phyloP scores from a whole-genome alignment of 2,888 invertebrate species.

The Ptilodon capucinus region DNA sequence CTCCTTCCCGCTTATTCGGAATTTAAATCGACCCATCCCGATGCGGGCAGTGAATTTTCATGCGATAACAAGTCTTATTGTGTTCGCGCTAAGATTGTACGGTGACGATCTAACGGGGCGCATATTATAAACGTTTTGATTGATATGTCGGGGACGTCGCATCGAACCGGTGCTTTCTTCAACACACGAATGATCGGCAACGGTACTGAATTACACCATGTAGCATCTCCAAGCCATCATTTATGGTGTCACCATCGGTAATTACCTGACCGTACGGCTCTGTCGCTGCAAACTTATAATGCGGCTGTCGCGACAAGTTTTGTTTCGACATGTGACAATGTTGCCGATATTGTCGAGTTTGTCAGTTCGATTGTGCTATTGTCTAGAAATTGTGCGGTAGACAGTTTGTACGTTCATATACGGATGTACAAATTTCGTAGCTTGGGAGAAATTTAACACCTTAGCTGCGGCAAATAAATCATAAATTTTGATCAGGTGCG shows the following conservation, averaged over 20 bases:
- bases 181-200: slow-evolving; percentile 74
- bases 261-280: slow-evolving; percentile 51
- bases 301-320: background rate
- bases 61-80: slow-evolving; percentile 49
- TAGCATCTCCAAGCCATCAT: slow-evolving; percentile 69
- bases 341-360: slow-evolving; percentile 5
- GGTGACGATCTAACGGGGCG: slow-evolving; percentile 48
- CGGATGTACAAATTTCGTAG: slow-evolving; percentile 45
- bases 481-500: too few relatives aligned
- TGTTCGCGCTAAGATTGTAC: slow-evolving; percentile 44
- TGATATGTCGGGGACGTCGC: slow-evolving; percentile 76
- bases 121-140: slow-evolving; percentile 75
- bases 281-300: slow-evolving; percentile 36
- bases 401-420: slow-evolving; percentile 42
- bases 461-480: too few relatives aligned
- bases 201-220: slow-evolving; percentile 77
- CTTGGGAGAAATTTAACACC: slow-evolving; percentile 65
- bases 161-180: slow-evolving; percentile 74
- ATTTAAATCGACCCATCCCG: slow-evolving; percentile 78
- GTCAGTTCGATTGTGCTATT: slow-evolving; percentile 42
- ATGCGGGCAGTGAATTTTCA: slow-evolving; percentile 36
- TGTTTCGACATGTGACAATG: background rate
- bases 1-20: slow-evolving; percentile 80
- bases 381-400: slow-evolving; percentile 64
- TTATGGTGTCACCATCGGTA: slow-evolving; percentile 72